A percentile compares a stretch with the other conserved stretches of the same genome.
These are phyloP conservation scores for Pithys albifrons DNA, from an alignment of 2,113 vertebrate genomes.

Conservation along the genomic window DNA sequence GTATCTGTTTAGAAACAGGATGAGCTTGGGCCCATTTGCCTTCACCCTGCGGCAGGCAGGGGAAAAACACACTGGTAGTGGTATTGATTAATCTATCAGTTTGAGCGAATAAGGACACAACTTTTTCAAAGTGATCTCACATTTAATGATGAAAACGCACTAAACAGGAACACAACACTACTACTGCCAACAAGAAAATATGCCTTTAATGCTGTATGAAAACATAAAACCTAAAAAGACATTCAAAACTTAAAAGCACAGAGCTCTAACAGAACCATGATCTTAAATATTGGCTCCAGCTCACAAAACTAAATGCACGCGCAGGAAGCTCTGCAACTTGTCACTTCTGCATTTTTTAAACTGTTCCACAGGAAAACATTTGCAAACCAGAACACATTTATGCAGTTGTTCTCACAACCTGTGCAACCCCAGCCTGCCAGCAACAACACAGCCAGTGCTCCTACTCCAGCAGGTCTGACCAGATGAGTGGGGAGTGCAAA, in stretches of 20 bases:
- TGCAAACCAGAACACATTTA: not conserved
- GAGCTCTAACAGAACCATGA: not conserved
- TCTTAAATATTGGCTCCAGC: not conserved
- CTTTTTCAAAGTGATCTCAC: not conserved
- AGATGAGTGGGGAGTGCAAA: not conserved
- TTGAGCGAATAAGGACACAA: not conserved
- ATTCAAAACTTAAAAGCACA: not conserved
- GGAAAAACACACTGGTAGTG: not conserved
- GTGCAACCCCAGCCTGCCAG: not conserved
- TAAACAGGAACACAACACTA: not conserved
- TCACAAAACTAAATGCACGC: not conserved
- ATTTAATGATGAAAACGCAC: not conserved
- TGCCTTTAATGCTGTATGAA: not conserved
- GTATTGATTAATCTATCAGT: not conserved
- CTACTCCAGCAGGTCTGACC: not conserved
- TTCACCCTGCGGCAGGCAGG: not conserved
- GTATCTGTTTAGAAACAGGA: not conserved
- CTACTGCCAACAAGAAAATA: not conserved
- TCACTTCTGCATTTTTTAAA: not conserved
- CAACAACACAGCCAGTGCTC: accelerated
- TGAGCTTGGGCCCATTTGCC: not conserved
- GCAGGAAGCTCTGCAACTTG: not conserved
- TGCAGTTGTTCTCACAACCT: not conserved
- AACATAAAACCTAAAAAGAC: not conserved
- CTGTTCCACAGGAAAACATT: not conserved